Evolutionary conservation across 2,888 invertebrate species (phyloP).

Genomic region (Eledona agricola): DNA sequence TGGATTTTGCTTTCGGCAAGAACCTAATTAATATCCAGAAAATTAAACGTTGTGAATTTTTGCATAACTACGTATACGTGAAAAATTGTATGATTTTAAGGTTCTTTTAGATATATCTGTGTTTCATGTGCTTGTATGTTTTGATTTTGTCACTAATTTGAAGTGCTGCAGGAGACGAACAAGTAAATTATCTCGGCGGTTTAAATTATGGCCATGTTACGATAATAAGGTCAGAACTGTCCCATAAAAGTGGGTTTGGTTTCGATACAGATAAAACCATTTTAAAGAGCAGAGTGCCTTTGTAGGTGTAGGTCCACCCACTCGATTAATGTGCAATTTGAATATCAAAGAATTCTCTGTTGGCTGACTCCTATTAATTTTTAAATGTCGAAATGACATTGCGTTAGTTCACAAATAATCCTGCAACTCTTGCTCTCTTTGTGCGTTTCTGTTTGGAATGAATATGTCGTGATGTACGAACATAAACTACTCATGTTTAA

Average conservation of each 20-base stretch:
- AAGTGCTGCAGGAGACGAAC: no score
- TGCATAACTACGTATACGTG: no score
- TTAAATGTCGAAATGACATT: slow-evolving; percentile 16
- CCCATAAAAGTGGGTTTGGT: slow-evolving; percentile 39
- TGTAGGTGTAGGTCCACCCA: slow-evolving; percentile 37
- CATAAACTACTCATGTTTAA: slow-evolving; percentile 3
- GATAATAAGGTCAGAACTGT: slow-evolving; percentile 40
- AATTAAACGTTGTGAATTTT: no score
- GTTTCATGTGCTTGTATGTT: no score
- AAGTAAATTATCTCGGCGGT: no score
- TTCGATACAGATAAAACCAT: slow-evolving; percentile 33
- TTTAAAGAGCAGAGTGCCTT: slow-evolving; percentile 26
- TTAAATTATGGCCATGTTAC: no score
- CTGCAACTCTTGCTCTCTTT: neutral
- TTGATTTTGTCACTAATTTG: no score
- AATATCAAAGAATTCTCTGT: slow-evolving; percentile 7
- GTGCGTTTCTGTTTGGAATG: neutral
- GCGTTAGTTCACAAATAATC: slow-evolving; percentile 6
- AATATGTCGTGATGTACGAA: slow-evolving; percentile 1
- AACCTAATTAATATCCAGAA: no score
- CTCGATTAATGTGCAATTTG: slow-evolving; percentile 28
- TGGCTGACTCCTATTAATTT: slow-evolving; percentile 5
- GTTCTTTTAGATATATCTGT: no score
- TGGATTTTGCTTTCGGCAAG: no score
- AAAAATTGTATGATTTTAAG: no score